Base-by-base conservation (phyloP, 2,113 vertebrate species). In the Eira barbara region DNA sequence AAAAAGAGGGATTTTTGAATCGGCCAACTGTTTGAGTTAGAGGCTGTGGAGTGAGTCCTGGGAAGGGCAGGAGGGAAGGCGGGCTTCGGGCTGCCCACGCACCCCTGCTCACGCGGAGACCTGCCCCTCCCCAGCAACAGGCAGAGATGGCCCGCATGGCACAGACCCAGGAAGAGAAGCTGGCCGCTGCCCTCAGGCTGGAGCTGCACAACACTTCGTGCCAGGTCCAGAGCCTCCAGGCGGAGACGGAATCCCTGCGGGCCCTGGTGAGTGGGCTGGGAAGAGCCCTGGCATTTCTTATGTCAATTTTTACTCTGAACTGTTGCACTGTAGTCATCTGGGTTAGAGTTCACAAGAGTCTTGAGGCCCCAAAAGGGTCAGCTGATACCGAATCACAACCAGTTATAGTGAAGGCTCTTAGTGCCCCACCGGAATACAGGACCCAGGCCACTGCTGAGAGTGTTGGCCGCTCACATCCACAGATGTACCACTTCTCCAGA, bases 151-250 rank as follows among this genome's bases (percentile, higher is more conserved):
- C 97, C 36, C 98, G 97, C 42, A 97, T 98, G 3, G 93, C 99
- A n/a, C 97, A 99, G 97, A 99, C 99, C 96, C 99, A 98, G 15
- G 99, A 99, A 71, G 99, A 99, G 89, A 98, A 99, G 98, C 96
- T 99, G 98, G 98, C 99, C 15, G 99, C 99, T 93, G 93, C 97
- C 3, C 99, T 99, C 97, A 99, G 99, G 98, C 97, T 98, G 0
- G 99, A 99, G 93, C 99, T 99, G 81, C 99, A 98, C 8, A 99
- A 99, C 42, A 99, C 99, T 0, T 98, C 99, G 4, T 99, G 99
- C 97, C 99, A 99, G 98, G 99, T 99, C 95, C 99, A 99, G 98
- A 99, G 99, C 97, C 98, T 99, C 86, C 99, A 99, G 98, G 99
- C 99, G 0, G 99, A 99, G 98, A 99, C 98, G 0, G 99, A 99